Base-by-base conservation (phyloP, 2,797 vertebrate genomes). In the Poeciliopsis presidionis region DNA sequence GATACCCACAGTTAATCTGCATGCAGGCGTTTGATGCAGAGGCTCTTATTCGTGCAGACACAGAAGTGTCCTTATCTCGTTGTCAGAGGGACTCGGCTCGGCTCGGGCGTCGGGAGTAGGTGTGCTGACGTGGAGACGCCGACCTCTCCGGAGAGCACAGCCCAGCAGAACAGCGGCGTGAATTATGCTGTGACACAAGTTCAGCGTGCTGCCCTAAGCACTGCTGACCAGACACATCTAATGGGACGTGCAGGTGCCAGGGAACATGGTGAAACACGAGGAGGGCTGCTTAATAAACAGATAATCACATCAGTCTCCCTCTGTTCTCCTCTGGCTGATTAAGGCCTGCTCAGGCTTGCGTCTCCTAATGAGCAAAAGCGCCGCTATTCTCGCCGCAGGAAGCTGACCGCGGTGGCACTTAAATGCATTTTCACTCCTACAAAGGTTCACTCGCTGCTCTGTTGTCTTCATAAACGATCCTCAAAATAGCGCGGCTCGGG, bases 201-300 rank as follows among this genome's bases (percentile, higher is more conserved):
- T 89, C 92, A 87, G 90, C 90, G 83, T 92, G 94, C 92, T 91
- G 85, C 82, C 87, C 89, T 93, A 90, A 94, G 93, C 93, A 93
- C 90, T 94, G 90, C 93, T 95, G 94, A 95, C 91, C 91, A 63
- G 73, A 91, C 89, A 80, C 83, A 90, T 88, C 88, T 95, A 93
- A 94, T 88, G 89, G 93, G 91, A 92, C 83, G 53, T 9, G 77
- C 79, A 85, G 90, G 88, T 89, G 88, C 84, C 80, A 86, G 73
- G 81, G 83, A 90, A 86, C 87, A 84, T 84, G 76, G 79, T 81
- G 77, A 82, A 90, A 82, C 41, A 28, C 59, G 4, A 81, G 84
- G 81, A 82, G 75, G 72, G 72, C 78, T 74, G 84, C 84, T 81
- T 92, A 82, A 90, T 85, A 91, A 91, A 92, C 87, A 91, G 82